These are phyloP conservation scores for Monochamus alternatus DNA, from an alignment of 2,888 invertebrate species.

Conservation along the genomic window DNA sequence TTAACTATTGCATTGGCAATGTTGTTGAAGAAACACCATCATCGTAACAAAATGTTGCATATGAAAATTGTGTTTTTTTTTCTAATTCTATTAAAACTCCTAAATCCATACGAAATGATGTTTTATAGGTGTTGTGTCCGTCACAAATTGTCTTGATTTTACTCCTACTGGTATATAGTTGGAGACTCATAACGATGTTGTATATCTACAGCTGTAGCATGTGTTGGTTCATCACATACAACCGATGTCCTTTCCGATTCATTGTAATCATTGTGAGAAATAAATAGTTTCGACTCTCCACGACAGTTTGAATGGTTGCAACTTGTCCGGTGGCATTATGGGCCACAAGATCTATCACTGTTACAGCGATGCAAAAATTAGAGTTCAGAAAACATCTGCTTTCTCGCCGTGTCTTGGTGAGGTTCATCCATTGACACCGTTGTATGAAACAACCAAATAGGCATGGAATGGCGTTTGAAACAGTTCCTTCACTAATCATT, in stretches of 20 bases:
- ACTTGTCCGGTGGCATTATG: neutral
- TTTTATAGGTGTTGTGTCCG: conserved; percentile 33
- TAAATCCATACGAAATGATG: conserved; percentile 45
- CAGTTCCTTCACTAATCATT: conserved; percentile 37
- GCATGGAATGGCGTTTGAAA: neutral
- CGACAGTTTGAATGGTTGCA: neutral
- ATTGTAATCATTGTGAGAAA: neutral
- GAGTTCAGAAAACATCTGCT: conserved; percentile 50
- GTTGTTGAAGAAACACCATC: no score
- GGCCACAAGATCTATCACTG: neutral
- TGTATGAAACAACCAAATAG: no score
- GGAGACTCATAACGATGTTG: conserved; percentile 21
- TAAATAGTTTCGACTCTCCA: neutral
- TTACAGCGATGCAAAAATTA: neutral
- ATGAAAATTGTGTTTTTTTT: no score
- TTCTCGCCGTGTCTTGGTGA: conserved; percentile 46
- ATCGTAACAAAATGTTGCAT: no score
- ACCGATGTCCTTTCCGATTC: conserved; percentile 4
- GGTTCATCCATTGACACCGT: conserved; percentile 31
- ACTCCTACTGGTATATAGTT: conserved; percentile 44
- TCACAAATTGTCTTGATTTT: conserved; percentile 39
- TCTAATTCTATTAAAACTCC: no score
- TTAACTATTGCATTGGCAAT: no score
- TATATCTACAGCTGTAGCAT: neutral
- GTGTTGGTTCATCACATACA: neutral